Evolutionary conservation across 2,888 invertebrate species (phyloP), one percentile per base, ranked within the genome.

Genomic region (Eupithecia exiguata): DNA sequence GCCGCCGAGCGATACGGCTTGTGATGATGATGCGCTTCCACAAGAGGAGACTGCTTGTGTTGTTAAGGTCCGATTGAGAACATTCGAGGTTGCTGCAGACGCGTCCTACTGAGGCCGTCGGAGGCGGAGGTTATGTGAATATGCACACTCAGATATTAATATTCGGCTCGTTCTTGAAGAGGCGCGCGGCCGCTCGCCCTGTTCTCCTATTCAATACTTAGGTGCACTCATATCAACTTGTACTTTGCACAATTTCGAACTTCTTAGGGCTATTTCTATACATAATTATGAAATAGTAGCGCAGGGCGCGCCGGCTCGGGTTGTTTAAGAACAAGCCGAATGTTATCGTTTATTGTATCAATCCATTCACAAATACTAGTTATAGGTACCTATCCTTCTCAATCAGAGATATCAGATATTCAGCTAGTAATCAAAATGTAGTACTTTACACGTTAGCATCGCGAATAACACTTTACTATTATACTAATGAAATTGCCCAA

Each of bases 91-190:
- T 7, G 46, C 46, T 10, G 49, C n/a, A n/a, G 49, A n/a, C 46
- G 1, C 43, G 16, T 10, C 5, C n/a, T n/a, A n/a, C 49, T n/a
- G 6, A 3, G n/a, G n/a, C n/a, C 46, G 7, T 18, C 18, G 46
- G 49, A 12, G 0, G 53, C 53, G 58, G 58, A 25, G 25, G 21
- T 4, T 12, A 12, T 25, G 14, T 25, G 4, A 0, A 14, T 53
- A 53, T 21, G 21, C 9, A n/a, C 1, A 4, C 49, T 43, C 61
- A 10, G 21, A 3, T 12, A 38, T n/a, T 1, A 16, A 18, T 30
- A 66, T 62, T 71, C 62, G 36, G n/a, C 68, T 68, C 63, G 21
- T 68, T 71, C 46, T 62, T 66, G 70, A 70, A 65, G 49, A 66
- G 49, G 49, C n/a, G 5, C 18, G 49, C n/a, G n/a, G 46, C 46